Conservation (phyloP, 2,797 vertebrate species). For the Borostomias antarcticus region DNA sequence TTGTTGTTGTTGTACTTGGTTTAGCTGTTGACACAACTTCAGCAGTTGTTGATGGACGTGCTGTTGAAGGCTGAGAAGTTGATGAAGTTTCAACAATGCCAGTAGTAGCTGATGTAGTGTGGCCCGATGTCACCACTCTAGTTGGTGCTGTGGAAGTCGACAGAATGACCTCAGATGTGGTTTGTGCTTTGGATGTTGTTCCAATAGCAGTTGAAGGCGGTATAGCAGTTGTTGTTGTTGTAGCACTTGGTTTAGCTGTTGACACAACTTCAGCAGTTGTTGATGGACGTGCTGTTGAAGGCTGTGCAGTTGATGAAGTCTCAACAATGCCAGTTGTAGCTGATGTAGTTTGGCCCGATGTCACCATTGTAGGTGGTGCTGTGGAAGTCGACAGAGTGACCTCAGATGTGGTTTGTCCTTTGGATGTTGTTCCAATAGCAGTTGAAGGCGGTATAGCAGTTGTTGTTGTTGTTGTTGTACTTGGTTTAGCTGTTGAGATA, state of each 20-base stretch:
- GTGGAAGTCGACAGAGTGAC: no score
- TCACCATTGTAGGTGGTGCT: no score
- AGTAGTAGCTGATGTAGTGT: background rate
- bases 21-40: no score
- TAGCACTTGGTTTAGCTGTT: background rate
- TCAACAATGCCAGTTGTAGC: no score
- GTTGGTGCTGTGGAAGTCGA: conserved; percentile 44
- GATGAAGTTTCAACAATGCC: no score
- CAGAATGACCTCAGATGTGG: background rate
- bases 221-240: background rate
- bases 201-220: background rate
- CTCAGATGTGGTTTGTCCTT: no score
- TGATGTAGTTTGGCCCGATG: no score
- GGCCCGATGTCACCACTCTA: background rate
- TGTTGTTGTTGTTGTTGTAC: no score
- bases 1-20: background rate
- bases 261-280: background rate
- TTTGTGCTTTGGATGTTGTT: background rate
- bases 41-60: background rate
- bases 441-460: no score
- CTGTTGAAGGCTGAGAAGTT: no score
- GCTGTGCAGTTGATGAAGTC: background rate
- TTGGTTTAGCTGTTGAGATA: no score
- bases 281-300: background rate
- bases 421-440: no score